phyloP scores from a whole-genome alignment of 92 coral and sea anemone genomes.

The Epizoanthus scotinus region DNA sequence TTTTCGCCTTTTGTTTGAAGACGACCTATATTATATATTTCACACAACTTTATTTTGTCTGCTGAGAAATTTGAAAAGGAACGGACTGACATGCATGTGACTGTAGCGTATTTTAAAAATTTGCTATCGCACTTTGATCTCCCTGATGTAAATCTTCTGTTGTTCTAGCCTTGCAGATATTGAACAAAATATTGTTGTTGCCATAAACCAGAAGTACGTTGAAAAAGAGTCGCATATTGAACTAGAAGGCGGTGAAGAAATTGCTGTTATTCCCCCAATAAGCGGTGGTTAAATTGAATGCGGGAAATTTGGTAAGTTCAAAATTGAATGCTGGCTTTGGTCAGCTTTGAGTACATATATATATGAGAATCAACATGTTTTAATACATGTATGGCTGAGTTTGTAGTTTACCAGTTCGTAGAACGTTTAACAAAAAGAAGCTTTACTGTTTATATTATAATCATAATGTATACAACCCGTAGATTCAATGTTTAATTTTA shows the following conservation, averaged over 20 bases:
- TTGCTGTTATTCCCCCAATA: slow-evolving; percentile 95
- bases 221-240: slow-evolving; percentile 60
- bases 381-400: too few species aligned
- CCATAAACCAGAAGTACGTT: slow-evolving; percentile 86
- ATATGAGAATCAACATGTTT: background rate
- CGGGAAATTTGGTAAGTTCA: slow-evolving; percentile 37
- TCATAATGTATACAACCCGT: background rate
- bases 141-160: background rate
- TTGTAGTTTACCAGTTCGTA: too few species aligned
- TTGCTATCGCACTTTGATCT: background rate
- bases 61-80: too few species aligned
- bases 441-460: background rate
- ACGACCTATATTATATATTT: background rate
- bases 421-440: background rate
- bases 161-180: slow-evolving; percentile 80
- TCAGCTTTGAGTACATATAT: background rate
- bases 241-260: slow-evolving; percentile 75
- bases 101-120: background rate
- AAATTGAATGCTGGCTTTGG: background rate
- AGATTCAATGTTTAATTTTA: background rate
- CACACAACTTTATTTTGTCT: background rate
- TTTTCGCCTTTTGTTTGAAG: slow-evolving; percentile 29
- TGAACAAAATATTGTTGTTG: slow-evolving; percentile 73
- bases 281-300: slow-evolving; percentile 84
- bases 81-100: too few species aligned